A percentile compares a stretch with the other conserved stretches of the same genome.
These are phyloP conservation scores for Spilosoma lubricipeda DNA, from an alignment of 2,888 invertebrate species.

Conservation along the genomic window DNA sequence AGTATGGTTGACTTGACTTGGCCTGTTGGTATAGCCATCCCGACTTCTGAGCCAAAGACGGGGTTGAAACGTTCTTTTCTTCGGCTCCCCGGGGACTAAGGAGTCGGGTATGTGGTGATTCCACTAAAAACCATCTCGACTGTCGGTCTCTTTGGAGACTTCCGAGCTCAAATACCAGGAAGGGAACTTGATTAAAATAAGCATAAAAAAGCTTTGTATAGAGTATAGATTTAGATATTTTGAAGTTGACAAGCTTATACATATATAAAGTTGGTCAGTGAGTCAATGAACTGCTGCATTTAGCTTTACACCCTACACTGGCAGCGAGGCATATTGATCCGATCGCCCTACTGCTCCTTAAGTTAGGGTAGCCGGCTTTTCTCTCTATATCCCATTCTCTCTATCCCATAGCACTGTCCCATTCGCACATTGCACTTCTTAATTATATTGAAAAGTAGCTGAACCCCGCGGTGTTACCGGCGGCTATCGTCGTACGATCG, in stretches of 20 bases:
- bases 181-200: no score
- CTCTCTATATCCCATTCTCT: constrained; percentile 37
- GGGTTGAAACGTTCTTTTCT: no score
- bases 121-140: no score
- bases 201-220: no score
- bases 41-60: no score
- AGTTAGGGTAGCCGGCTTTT: constrained; percentile 45
- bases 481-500: no score
- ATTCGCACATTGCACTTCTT: constrained; percentile 24
- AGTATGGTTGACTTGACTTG: background rate
- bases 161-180: no score
- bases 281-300: constrained; percentile 47
- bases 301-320: constrained; percentile 27
- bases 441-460: background rate
- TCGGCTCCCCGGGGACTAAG: no score
- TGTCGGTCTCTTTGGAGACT: no score
- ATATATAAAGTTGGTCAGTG: background rate
- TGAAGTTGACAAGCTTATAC: background rate
- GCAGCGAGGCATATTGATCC: constrained; percentile 47
- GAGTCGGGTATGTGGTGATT: no score
- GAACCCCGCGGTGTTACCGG: no score
- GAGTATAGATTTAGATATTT: no score
- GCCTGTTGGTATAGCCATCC: background rate
- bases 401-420: constrained; percentile 26
- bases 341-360: constrained; percentile 44